phyloP scores from a whole-genome alignment of 1,140 invertebrate species.

The Eupeodes corollae region DNA sequence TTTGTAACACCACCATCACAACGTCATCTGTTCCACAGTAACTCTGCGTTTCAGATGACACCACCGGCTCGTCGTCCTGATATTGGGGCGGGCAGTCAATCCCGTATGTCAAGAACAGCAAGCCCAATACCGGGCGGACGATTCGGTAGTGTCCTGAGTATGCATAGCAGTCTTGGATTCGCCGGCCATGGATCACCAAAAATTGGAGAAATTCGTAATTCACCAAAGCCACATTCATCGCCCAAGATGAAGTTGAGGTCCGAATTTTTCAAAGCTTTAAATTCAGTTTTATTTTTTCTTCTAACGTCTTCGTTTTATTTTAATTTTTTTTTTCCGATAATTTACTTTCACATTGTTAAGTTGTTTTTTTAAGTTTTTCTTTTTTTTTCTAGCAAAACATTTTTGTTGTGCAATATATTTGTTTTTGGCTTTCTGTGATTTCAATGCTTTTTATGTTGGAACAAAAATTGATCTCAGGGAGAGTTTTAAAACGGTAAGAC shows the following conservation, averaged over 20 bases:
- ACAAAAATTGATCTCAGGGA: no score
- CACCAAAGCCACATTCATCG: constrained; percentile 59
- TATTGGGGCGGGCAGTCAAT: constrained; percentile 28
- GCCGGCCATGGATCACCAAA: constrained; percentile 43
- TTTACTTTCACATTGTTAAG: no score
- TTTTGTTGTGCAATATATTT: no score
- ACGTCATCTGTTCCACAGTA: constrained; percentile 36
- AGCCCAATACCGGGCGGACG: constrained; percentile 43
- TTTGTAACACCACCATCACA: constrained; percentile 52
- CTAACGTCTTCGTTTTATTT: neutral
- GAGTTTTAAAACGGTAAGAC: no score
- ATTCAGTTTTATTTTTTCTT: neutral
- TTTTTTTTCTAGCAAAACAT: no score
- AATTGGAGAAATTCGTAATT: constrained; percentile 40
- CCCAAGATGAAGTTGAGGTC: constrained; percentile 87
- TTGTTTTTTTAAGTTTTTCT: no score
- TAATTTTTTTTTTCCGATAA: neutral
- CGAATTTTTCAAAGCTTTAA: neutral
- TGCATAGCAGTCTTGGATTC: constrained; percentile 34
- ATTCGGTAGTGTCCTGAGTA: constrained; percentile 39
- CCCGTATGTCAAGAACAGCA: constrained; percentile 38
- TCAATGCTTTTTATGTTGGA: no score
- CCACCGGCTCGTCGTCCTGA: constrained; percentile 35
- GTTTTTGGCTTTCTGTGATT: no score
- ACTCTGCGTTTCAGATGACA: constrained; percentile 35